phyloP scores from a whole-genome alignment of 2,888 invertebrate genomes.

The Ochlodes sylvanus region DNA sequence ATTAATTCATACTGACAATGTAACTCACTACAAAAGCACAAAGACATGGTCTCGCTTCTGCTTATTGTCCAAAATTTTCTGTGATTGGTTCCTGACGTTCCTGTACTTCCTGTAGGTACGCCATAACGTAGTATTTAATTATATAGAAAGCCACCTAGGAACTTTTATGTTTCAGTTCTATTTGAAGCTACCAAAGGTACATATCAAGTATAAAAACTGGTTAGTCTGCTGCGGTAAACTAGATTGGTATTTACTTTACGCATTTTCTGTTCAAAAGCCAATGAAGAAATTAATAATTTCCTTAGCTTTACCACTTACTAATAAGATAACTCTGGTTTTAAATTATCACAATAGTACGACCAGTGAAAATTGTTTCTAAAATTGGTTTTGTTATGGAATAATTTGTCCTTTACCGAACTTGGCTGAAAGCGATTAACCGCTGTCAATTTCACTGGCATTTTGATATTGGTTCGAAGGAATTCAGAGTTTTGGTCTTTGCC shows the following conservation, averaged over 20 bases:
- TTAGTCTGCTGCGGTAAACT: conserved; percentile 5
- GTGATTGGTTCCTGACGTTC: neutral
- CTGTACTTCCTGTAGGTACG: neutral
- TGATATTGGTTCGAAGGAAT: conserved; percentile 42
- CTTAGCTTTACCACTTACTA: neutral
- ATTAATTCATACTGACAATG: no score
- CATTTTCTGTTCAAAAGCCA: conserved; percentile 1
- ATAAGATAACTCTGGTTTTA: neutral
- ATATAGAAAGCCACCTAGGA: neutral
- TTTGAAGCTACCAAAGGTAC: neutral
- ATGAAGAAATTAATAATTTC: conserved; percentile 2
- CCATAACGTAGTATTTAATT: neutral
- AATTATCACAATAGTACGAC: neutral
- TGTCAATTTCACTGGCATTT: conserved; percentile 49
- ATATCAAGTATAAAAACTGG: conserved; percentile 6
- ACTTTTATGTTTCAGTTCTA: conserved; percentile 5
- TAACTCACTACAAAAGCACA: no score
- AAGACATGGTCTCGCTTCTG: no score
- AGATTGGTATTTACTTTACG: conserved; percentile 21
- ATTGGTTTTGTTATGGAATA: conserved; percentile 11
- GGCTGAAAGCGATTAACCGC: conserved; percentile 46
- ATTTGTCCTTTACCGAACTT: conserved; percentile 50
- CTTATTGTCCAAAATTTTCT: neutral
- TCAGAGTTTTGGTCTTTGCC: conserved; percentile 13
- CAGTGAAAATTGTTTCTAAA: neutral